phyloP scores from a whole-genome alignment of 2,888 invertebrate species.

The Sialis lutaria region DNA sequence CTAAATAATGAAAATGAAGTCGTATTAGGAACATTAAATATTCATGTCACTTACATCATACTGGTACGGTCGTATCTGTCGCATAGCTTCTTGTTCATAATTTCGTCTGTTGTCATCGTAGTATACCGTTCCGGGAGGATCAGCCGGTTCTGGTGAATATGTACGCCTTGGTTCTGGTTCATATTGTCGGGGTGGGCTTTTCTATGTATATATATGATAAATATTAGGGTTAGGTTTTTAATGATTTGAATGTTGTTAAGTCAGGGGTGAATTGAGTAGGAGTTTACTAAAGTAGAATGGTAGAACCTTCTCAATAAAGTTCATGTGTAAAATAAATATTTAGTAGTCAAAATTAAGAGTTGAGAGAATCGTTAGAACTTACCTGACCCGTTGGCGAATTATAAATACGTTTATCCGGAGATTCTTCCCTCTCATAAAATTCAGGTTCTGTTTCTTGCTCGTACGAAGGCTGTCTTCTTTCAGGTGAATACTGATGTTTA shows the following conservation, averaged over 20 bases:
- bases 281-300: no score
- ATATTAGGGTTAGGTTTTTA: no score
- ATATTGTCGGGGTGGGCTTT: slow-evolving; percentile 19
- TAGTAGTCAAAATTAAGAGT: not conserved
- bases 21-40: not conserved
- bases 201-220: slow-evolving; percentile 10
- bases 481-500: no score
- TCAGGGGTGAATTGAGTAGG: no score
- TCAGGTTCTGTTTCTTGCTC: slow-evolving; percentile 5
- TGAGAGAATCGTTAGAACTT: not conserved
- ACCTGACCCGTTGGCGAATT: slow-evolving; percentile 5
- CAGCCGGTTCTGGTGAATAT: slow-evolving; percentile 18
- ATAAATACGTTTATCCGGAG: not conserved
- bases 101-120: slow-evolving; percentile 17
- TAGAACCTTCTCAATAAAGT: not conserved
- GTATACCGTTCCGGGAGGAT: slow-evolving; percentile 9
- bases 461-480: slow-evolving; percentile 2
- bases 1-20: not conserved
- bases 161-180: slow-evolving; percentile 13
- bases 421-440: not conserved
- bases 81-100: slow-evolving; percentile 23
- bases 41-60: slow-evolving; percentile 20
- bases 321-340: not conserved
- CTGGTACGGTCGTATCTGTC: slow-evolving; percentile 17
- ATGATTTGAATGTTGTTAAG: no score